phyloP scores from a whole-genome alignment of 1,140 invertebrate genomes.

The Drusus annulatus region DNA sequence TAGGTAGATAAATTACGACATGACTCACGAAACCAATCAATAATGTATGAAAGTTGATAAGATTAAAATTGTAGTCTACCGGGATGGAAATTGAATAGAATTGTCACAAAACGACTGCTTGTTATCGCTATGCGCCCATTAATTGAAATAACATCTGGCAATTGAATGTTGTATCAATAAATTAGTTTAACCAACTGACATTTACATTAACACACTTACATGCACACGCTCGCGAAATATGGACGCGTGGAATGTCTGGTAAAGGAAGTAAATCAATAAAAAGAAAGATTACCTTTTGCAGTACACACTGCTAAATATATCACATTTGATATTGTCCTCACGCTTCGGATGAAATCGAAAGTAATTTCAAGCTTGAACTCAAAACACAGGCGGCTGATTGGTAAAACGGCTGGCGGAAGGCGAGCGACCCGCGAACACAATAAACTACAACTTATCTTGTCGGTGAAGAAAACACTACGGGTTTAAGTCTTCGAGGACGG shows the following conservation, averaged over 20 bases:
- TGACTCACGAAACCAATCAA: constrained; percentile 24
- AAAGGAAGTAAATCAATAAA: constrained; percentile 13
- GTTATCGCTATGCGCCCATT: constrained; percentile 41
- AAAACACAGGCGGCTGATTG: constrained; percentile 37
- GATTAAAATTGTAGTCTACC: constrained; percentile 19
- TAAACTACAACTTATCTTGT: constrained; percentile 5
- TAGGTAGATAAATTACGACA: constrained; percentile 17
- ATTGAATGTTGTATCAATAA: constrained; percentile 52
- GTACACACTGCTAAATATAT: constrained; percentile 32
- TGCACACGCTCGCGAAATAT: not conserved
- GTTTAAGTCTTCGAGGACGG: constrained; percentile 28
- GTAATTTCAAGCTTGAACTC: constrained; percentile 40
- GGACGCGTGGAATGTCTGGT: not conserved
- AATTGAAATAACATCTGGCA: constrained; percentile 51
- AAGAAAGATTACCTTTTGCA: constrained; percentile 31
- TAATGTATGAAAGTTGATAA: constrained; percentile 34
- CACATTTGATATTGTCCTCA: constrained; percentile 48
- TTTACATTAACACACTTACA: constrained; percentile 11
- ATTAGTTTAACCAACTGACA: constrained; percentile 42
- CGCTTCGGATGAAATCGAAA: constrained; percentile 45
- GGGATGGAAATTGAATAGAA: constrained; percentile 25
- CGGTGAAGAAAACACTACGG: constrained; percentile 19
- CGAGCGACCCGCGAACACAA: constrained; percentile 18
- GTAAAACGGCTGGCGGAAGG: constrained; percentile 2
- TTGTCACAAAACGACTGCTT: constrained; percentile 31